Evolutionary conservation across 2,888 invertebrate genomes (phyloP), one percentile per base, ranked within the genome.

Genomic region (Clostera curtula): DNA sequence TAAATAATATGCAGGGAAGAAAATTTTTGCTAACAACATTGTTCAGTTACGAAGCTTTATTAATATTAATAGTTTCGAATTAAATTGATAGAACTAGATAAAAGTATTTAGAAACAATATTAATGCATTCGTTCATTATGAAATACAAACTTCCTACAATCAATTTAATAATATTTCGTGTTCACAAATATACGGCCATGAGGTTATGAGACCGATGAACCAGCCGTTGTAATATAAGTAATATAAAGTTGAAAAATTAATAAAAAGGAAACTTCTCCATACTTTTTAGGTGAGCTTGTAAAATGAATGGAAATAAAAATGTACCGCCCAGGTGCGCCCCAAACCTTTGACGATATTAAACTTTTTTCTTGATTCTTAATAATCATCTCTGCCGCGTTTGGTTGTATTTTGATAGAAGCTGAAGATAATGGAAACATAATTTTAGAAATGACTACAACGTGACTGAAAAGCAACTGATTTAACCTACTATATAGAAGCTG

Each of bases 171-270:
- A n/a, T n/a, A n/a, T n/a, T n/a, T n/a, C n/a, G n/a, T n/a, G n/a
- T n/a, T n/a, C n/a, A n/a, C 38, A 46, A 44, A 43, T 35, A 29
- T 43, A 38, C n/a, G n/a, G 40, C 31, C 43, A n/a, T n/a, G 35
- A 34, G 49, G 45, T 32, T 48, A 49, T 47, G 60, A 68, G 61
- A 66, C 58, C 64, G 68, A 74, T 72, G 64, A 72, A 67, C 61
- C 65, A 58, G 67, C 70, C 56, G 74, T 69, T 73, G 70, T 65
- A 74, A 61, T 56, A 60, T 56, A 70, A 74, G 77, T 76, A 80
- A 83, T 80, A 82, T 79, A 80, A 83, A 83, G 82, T 83, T 83
- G 72, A 75, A 83, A 83, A 83, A 83, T 83, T 83, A 83, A 83
- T 83, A 83, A 83, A 80, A 82, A 79, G 57, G 69, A 70, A 82